Evolutionary conservation across 2,888 invertebrate species (phyloP).

Genomic region (Heliothis peltigera): DNA sequence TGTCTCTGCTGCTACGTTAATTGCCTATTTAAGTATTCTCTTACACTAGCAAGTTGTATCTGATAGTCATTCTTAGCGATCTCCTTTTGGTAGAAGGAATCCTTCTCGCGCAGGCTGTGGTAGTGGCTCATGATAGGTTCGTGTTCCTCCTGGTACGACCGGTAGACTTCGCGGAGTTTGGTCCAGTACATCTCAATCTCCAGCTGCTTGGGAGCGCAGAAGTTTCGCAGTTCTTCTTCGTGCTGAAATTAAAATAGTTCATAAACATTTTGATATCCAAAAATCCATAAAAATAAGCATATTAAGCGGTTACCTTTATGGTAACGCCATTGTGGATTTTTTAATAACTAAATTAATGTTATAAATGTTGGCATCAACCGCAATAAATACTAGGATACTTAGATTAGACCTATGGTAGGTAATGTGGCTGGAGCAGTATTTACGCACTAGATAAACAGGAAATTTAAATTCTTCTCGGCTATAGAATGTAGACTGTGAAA

Average conservation of each 20-base stretch:
- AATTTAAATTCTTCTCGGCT: constrained; percentile 28
- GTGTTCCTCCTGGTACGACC: constrained; percentile 79
- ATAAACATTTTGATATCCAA: not conserved
- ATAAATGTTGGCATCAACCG: too few relatives aligned
- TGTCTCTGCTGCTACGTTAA: too few relatives aligned
- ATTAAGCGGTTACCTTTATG: too few relatives aligned
- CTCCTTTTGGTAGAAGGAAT: constrained; percentile 88
- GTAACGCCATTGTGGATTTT: too few relatives aligned
- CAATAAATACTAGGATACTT: too few relatives aligned
- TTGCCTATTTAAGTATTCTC: constrained; percentile 4
- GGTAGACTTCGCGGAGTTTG: constrained; percentile 80
- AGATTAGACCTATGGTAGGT: too few relatives aligned
- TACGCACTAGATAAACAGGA: constrained; percentile 35
- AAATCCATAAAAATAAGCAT: too few relatives aligned
- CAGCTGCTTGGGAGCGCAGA: constrained; percentile 82
- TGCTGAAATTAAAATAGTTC: constrained; percentile 70
- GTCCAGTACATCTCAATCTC: constrained; percentile 82
- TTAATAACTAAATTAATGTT: too few relatives aligned
- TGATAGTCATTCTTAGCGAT: constrained; percentile 81
- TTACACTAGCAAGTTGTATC: constrained; percentile 80
- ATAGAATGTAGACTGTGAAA: constrained; percentile 28
- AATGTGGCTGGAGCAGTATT: too few relatives aligned
- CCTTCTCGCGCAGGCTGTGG: constrained; percentile 81
- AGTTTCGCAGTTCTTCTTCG: constrained; percentile 81
- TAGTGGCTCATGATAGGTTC: constrained; percentile 85